Conservation (phyloP, 2,888 invertebrate species). For the Idaea dimidiata region DNA sequence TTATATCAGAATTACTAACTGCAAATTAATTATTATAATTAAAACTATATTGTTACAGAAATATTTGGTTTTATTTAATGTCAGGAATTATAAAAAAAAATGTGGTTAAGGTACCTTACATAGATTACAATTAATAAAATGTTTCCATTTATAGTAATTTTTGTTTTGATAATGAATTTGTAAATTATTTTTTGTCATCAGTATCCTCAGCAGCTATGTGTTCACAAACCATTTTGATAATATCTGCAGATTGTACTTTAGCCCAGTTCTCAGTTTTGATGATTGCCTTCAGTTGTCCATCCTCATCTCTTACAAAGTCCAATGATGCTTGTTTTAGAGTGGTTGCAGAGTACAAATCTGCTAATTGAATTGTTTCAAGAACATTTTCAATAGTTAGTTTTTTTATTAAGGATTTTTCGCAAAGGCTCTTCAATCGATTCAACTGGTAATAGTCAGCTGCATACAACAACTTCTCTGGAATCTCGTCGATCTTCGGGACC, state of each 20-base stretch:
- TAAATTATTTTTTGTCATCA: slow-evolving; percentile 43
- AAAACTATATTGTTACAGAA: too few species aligned
- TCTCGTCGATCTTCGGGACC: slow-evolving; percentile 66
- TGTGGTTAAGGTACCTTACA: too few species aligned
- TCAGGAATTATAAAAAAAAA: too few species aligned
- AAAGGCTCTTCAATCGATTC: slow-evolving; percentile 61
- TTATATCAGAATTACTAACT: too few species aligned
- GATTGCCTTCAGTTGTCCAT: slow-evolving; percentile 67
- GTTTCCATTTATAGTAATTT: neutral
- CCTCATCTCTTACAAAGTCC: slow-evolving; percentile 61
- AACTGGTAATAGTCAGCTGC: slow-evolving; percentile 33
- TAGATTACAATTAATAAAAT: neutral
- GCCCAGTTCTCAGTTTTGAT: slow-evolving; percentile 70
- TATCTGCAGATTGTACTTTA: slow-evolving; percentile 62
- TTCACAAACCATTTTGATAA: slow-evolving; percentile 70
- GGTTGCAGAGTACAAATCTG: slow-evolving; percentile 67
- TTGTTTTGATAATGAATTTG: neutral
- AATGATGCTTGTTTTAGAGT: slow-evolving; percentile 58
- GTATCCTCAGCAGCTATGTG: slow-evolving; percentile 65
- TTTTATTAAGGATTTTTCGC: slow-evolving; percentile 39
- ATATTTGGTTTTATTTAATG: too few species aligned
- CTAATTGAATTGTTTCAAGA: slow-evolving; percentile 65
- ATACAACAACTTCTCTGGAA: slow-evolving; percentile 67
- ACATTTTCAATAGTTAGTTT: slow-evolving; percentile 72
- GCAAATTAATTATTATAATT: too few species aligned